Base-by-base conservation (phyloP, 2,888 invertebrate species). In the Didymodactylos carnosus region DNA sequence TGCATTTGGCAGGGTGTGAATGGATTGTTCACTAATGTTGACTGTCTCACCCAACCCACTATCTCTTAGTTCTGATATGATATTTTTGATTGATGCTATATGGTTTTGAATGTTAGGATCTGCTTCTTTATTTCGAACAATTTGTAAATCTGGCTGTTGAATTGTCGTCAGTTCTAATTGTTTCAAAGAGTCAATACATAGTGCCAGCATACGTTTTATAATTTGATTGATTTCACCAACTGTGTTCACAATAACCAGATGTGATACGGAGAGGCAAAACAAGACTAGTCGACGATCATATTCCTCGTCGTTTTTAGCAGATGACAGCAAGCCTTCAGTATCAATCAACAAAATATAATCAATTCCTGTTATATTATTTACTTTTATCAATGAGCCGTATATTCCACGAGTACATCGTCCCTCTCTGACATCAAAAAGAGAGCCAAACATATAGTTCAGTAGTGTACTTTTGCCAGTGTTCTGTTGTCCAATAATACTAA, bases 401-500 rank as follows among this genome's bases (percentile, higher is more conserved):
- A 41, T 41, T 41, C 41, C 41, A 41, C 41, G 41, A n/a, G 41
- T 11, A 41, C 11, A 11, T 41, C 11, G 11, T 13, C 11, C 11
- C 11, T 41, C 41, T 13, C 41, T 13, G n/a, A n/a, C n/a, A n/a
- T n/a, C n/a, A n/a, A n/a, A n/a, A n/a, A n/a, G n/a, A n/a, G n/a
- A n/a, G 16, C 41, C 41, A 41, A 41, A 41, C 41, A 41, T 41
- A 41, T 13, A 41, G 16, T 41, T 41, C 16, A 41, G 16, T 13
- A 41, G 41, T 41, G 41, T 41, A 0, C 94, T 94, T 82, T 95
- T 95, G 0, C 94, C 95, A 0, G 92, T 90, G 7, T 94, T 94
- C 87, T 95, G 95, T 0, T 94, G 91, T 0, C 94, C 95, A 75
- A 93, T 88, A 73, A 95, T 88, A n/a, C n/a, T n/a, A 13, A 16